phyloP scores from a whole-genome alignment of 2,888 invertebrate genomes.

The Andrena camellia region DNA sequence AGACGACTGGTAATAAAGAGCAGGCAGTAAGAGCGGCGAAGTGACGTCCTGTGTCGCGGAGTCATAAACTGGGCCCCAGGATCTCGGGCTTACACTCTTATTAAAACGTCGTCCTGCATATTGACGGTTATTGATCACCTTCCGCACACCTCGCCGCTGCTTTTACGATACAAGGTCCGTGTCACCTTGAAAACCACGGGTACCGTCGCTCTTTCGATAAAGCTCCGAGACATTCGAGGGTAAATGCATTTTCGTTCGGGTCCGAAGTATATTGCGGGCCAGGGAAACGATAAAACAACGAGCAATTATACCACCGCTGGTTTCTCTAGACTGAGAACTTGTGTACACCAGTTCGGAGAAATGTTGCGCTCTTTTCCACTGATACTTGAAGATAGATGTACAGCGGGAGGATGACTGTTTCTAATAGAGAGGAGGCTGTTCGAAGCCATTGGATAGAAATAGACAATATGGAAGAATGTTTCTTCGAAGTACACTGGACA shows the following conservation, averaged over 20 bases:
- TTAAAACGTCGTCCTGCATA: slow-evolving; percentile 81
- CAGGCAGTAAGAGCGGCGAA: slow-evolving; percentile 78
- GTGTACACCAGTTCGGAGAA: no score
- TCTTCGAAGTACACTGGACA: background rate
- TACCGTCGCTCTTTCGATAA: slow-evolving; percentile 26
- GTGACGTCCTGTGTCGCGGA: slow-evolving; percentile 83
- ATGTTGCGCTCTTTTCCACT: no score
- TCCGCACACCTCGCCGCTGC: slow-evolving; percentile 63
- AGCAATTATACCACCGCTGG: background rate
- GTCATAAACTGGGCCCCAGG: slow-evolving; percentile 81
- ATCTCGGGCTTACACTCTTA: slow-evolving; percentile 80
- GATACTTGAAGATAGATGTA: background rate
- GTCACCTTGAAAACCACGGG: slow-evolving; percentile 62
- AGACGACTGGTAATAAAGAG: slow-evolving; percentile 77
- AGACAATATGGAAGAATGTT: background rate
- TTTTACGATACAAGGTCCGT: slow-evolving; percentile 68
- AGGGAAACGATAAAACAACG: background rate
- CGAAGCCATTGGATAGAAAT: background rate
- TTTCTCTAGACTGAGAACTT: no score
- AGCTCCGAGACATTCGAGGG: slow-evolving; percentile 8
- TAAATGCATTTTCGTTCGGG: background rate
- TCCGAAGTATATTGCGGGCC: background rate
- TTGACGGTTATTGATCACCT: slow-evolving; percentile 82
- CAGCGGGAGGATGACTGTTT: background rate
- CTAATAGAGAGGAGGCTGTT: background rate